Evolutionary conservation across 2,888 invertebrate species (phyloP), one percentile per base, ranked within the genome.

Genomic region (Stictocephala bisonia): DNA sequence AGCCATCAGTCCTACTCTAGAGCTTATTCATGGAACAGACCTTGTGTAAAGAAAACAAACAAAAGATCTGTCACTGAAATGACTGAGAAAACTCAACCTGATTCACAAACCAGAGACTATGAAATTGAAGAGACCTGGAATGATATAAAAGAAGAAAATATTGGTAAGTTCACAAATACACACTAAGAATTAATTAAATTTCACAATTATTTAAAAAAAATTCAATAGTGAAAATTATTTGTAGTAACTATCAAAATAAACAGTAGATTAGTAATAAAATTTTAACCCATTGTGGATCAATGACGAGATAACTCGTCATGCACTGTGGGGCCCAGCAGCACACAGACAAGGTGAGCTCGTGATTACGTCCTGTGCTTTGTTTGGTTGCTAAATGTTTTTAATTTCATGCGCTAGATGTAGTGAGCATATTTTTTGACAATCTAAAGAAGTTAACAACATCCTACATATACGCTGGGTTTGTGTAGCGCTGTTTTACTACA

Each of bases 91-190:
- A 41, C 27, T 6, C 64, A 64, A 44, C 64, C 64, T 1, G 64
- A 64, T 15, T 64, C 64, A 22, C 64, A 64, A 11, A 64, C 64
- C 11, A 64, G 44, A 9, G 64, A 64, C 40, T 64, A 41, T 64
- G 64, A 64, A 27, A 64, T 64, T 7, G 64, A 64, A 26, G 64
- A 64, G 40, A 41, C 64, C 6, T 64, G 64, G 64, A 64, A 64
- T 44, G 64, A 64, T 22, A 64, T 64, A 1, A 64, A 64, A n/a
- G 40, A 64, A 27, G 64, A 64, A 27, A 41, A 44, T n/a, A 64
- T 44, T n/a, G 64, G 64, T 64, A 18, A 64, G 7, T 6, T 31
- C 6, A 9, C 11, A 31, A 11, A 31, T 11, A 9, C 11, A 9
- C 11, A 9, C 6, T 11, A 31, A 11, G 6, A 9, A 13, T 35